Percentiles rank a stretch among this genome's conserved stretches.
Evolutionary conservation across 2,797 vertebrate genomes (phyloP).

Genomic region (Gallinago solitaria): DNA sequence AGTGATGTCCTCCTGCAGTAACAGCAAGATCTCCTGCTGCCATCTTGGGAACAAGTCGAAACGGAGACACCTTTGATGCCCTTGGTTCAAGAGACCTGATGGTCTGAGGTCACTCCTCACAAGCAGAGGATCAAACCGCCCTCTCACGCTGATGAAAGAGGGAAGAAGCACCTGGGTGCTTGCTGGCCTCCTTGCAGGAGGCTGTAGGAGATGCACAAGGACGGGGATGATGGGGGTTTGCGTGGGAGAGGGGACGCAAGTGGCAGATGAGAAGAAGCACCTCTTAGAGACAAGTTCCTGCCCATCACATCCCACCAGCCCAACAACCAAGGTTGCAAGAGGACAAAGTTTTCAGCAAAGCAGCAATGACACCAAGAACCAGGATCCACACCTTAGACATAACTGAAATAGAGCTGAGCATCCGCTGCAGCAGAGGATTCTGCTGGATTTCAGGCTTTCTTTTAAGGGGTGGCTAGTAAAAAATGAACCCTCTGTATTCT

Average conservation of each 20-base stretch:
- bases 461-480: background rate
- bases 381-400: background rate
- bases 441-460: background rate
- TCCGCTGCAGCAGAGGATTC: background rate
- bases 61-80: background rate
- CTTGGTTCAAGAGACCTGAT: background rate
- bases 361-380: background rate
- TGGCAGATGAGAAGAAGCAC: background rate
- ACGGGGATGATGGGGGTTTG: background rate
- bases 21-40: background rate
- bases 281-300: background rate
- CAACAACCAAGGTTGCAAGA: background rate
- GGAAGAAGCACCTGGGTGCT: background rate
- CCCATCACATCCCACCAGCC: background rate
- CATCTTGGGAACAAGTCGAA: accelerated
- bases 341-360: background rate
- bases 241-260: background rate
- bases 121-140: background rate
- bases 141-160: background rate
- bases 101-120: background rate
- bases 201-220: background rate
- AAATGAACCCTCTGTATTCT: conserved; percentile 23
- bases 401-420: background rate
- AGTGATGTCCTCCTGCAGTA: accelerated
- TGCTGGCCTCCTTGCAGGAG: background rate